A percentile compares a stretch with the other conserved stretches of the same genome.
phyloP scores from a whole-genome alignment of 2,797 vertebrate species.

The Aphelocoma californica region DNA sequence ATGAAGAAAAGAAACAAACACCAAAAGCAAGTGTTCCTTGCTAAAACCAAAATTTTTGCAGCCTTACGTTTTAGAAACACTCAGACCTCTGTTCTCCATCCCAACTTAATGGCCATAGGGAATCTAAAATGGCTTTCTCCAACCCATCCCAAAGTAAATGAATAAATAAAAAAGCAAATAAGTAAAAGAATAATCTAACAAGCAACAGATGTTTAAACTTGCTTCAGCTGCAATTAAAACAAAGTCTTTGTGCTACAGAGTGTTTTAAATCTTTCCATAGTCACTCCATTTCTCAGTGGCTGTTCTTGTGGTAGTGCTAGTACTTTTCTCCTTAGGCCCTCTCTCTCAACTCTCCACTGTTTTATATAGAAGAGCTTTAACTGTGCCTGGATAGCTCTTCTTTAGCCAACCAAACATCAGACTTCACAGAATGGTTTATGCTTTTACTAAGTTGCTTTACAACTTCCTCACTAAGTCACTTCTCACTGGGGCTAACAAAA shows the following conservation, averaged over 20 bases:
- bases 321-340: background rate
- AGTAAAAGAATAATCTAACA: slow-evolving; percentile 40
- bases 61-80: background rate
- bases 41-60: background rate
- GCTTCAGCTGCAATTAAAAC: slow-evolving; percentile 35
- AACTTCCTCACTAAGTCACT: background rate
- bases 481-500: slow-evolving; percentile 24
- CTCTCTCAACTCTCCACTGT: background rate
- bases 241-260: background rate
- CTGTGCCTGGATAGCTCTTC: background rate
- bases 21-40: background rate
- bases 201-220: slow-evolving; percentile 51
- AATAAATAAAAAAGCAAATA: slow-evolving; percentile 34
- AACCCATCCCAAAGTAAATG: slow-evolving; percentile 12
- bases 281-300: background rate
- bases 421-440: background rate
- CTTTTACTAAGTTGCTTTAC: background rate
- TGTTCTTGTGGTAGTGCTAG: background rate
- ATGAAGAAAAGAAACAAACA: background rate
- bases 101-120: background rate
- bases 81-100: background rate
- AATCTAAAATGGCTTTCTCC: slow-evolving; percentile 14
- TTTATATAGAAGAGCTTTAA: slow-evolving; percentile 2
- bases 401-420: background rate
- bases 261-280: background rate